Percentiles rank a stretch among this genome's conserved stretches.
Evolutionary conservation across 1,140 invertebrate species (phyloP).

Genomic region (Araneus ventricosus): DNA sequence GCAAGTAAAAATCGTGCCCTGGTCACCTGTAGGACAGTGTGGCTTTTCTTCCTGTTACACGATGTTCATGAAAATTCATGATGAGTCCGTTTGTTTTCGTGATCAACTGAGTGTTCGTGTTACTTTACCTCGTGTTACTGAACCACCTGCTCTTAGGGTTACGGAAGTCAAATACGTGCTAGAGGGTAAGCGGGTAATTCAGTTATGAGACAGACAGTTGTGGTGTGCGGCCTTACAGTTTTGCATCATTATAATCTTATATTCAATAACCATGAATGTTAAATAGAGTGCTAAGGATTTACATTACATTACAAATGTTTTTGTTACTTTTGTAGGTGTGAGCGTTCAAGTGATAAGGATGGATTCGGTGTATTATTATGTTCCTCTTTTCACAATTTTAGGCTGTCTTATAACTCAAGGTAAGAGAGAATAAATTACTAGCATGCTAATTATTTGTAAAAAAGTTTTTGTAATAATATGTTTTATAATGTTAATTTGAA

Average conservation of each 20-base stretch:
- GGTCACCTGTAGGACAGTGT: background rate
- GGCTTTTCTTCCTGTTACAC: constrained; percentile 18
- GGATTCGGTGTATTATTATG: constrained; percentile 40
- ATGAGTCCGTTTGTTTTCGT: constrained; percentile 38
- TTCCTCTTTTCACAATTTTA: constrained; percentile 49
- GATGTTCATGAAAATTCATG: constrained; percentile 36
- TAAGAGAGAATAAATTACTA: background rate
- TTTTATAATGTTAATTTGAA: no score
- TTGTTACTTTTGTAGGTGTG: constrained; percentile 23
- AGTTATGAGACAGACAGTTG: background rate
- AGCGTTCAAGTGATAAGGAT: background rate
- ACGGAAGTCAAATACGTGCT: constrained; percentile 37
- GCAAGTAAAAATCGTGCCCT: constrained; percentile 33
- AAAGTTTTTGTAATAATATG: no score
- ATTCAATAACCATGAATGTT: background rate
- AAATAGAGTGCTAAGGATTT: background rate
- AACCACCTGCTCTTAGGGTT: constrained; percentile 35
- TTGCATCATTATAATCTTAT: background rate
- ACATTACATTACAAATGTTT: background rate
- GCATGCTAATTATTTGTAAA: no score
- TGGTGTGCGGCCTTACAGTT: background rate
- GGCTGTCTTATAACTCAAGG: constrained; percentile 44
- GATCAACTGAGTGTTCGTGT: constrained; percentile 36
- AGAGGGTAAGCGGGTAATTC: constrained; percentile 9
- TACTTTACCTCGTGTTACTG: constrained; percentile 13